Conservation (phyloP, 2,888 invertebrate genomes). For the Thereva nobilitata region DNA sequence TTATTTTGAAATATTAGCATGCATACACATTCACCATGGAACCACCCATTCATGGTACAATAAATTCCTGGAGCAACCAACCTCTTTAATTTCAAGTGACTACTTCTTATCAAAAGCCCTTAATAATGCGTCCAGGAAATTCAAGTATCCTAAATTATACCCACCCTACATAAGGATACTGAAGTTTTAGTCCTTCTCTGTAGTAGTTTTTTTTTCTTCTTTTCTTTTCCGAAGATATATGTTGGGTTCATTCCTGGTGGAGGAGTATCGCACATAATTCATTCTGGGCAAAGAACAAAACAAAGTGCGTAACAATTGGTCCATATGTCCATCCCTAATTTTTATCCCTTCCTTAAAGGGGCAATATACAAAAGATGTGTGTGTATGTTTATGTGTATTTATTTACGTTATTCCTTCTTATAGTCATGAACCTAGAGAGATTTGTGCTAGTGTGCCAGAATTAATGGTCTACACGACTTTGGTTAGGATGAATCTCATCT, state of each 20-base stretch:
- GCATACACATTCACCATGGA: conserved; percentile 3
- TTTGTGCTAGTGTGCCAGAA: neutral
- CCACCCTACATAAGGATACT: conserved; percentile 12
- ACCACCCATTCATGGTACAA: conserved; percentile 1
- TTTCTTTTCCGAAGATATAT: conserved; percentile 36
- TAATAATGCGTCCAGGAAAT: conserved; percentile 36
- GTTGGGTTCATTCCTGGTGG: conserved; percentile 30
- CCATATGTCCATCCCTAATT: conserved; percentile 41
- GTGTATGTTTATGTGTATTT: conserved; percentile 10
- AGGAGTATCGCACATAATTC: conserved; percentile 39
- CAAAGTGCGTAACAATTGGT: conserved; percentile 39
- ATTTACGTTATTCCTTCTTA: conserved; percentile 3
- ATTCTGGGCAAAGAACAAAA: conserved; percentile 34
- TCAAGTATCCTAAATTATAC: conserved; percentile 37
- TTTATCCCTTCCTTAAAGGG: conserved; percentile 34
- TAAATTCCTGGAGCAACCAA: conserved; percentile 28
- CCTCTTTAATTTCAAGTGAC: conserved; percentile 37
- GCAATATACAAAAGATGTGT: conserved; percentile 14
- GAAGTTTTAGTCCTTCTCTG: conserved; percentile 16
- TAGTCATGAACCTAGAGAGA: neutral
- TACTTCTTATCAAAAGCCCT: conserved; percentile 32
- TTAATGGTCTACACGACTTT: no score
- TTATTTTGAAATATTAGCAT: conserved; percentile 36
- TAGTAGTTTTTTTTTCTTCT: conserved; percentile 15
- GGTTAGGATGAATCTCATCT: no score